Base-by-base conservation (phyloP, 30 jellyfish, hydroid and myxozoan genomes). In the Aurelia coerulea region DNA sequence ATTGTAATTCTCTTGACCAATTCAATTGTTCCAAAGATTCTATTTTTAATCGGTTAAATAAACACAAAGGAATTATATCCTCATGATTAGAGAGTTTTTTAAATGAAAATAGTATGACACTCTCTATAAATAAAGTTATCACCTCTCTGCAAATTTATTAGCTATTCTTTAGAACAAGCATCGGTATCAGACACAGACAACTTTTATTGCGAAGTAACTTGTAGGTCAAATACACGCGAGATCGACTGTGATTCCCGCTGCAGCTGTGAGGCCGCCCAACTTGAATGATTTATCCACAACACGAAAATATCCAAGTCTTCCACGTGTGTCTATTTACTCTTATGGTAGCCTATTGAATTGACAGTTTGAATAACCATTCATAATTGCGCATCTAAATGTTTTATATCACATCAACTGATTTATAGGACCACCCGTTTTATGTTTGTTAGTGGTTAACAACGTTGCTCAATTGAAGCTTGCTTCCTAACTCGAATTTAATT, bases 241-340 rank as follows among this genome's bases (percentile, higher is more conserved):
- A 6, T 46, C 14, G 56, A 46, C 14, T 46, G 56, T 46, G 15
- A 46, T 46, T 6, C 56, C 56, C 56, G 56, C 68, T 75, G 76
- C 85, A 75, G 74, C 85, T 75, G 85, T 75, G 56, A 46, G 13
- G 56, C 56, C 56, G 56, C 6, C 56, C 56, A 46, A 46, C 15
- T 46, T 46, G 56, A 46, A 9, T 9, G 2, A 46, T 12, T 59
- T 41, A 50, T 73, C 69, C 54, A 17, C 32, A 17, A 19, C 41
- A 62, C 34, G 15, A 18, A 51, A 17, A n/a, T n/a, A 50, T 3
- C 59, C 35, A 8, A 1, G 60, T 56, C 73, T 31, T 75, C 14
- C 85, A 75, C 69, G 73, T 53, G 85, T 10, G 74, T 52, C 85
- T 53, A 72, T 75, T 75, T 75, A 72, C 85, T 41, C 60, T 31